Conservation (phyloP, 2,888 invertebrate genomes). For the Drosophila nigricruria region DNA sequence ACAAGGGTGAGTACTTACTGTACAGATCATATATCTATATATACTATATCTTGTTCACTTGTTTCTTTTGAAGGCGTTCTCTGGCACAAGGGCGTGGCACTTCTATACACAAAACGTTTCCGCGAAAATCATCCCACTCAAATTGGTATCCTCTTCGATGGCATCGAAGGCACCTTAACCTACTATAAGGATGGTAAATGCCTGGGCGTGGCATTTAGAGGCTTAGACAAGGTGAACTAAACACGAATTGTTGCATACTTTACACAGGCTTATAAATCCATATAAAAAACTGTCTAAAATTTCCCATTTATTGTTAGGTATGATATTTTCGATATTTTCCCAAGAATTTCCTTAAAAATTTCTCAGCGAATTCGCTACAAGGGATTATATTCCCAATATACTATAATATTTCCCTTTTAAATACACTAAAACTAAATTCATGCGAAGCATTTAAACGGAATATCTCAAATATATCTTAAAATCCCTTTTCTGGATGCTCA, state of each 20-base stretch:
- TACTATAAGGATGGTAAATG: conserved; percentile 90
- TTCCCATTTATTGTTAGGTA: background rate
- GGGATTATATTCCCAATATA: too few relatives aligned
- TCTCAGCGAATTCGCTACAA: too few relatives aligned
- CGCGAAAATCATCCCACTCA: conserved; percentile 89
- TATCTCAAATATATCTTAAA: too few relatives aligned
- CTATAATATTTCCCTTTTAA: too few relatives aligned
- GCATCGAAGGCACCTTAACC: conserved; percentile 89
- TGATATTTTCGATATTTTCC: background rate
- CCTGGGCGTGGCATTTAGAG: conserved; percentile 90
- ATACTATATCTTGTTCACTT: background rate
- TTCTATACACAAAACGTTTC: conserved; percentile 89
- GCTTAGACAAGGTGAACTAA: conserved; percentile 86
- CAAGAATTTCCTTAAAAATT: background rate
- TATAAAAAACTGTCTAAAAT: background rate
- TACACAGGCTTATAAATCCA: background rate
- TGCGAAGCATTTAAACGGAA: too few relatives aligned
- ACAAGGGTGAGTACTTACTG: conserved; percentile 86
- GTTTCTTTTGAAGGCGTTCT: conserved; percentile 83
- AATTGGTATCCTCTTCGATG: conserved; percentile 90
- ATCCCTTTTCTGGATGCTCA: too few relatives aligned
- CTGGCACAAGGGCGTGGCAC: conserved; percentile 89
- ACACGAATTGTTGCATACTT: background rate
- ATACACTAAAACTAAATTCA: too few relatives aligned
- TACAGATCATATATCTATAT: too few relatives aligned